These are phyloP conservation scores for Herminia tarsipennalis DNA, from an alignment of 2,888 invertebrate genomes.

Conservation along the genomic window DNA sequence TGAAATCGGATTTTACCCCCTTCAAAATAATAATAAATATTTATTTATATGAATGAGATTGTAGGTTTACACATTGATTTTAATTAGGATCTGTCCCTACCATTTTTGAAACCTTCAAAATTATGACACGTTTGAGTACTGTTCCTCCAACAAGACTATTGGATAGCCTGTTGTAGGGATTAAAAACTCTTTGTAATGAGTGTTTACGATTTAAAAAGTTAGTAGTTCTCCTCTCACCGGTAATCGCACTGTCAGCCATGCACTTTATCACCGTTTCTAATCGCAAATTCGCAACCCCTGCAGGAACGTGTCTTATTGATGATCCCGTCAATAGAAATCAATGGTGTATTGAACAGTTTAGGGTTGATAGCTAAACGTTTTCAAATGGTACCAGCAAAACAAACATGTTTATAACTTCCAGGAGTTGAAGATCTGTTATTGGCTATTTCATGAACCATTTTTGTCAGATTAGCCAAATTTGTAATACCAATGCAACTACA, in stretches of 20 bases:
- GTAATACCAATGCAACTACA: too few species aligned
- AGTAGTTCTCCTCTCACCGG: slow-evolving; percentile 39
- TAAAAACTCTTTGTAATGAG: slow-evolving; percentile 67
- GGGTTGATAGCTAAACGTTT: slow-evolving; percentile 5
- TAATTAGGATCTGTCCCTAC: too few species aligned
- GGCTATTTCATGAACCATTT: too few species aligned
- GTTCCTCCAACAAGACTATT: too few species aligned
- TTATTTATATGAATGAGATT: too few species aligned
- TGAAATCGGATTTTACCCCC: too few species aligned
- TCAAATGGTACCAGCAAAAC: background rate
- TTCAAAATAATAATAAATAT: too few species aligned
- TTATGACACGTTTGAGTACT: too few species aligned
- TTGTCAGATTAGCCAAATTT: too few species aligned
- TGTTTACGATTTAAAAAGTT: slow-evolving; percentile 43
- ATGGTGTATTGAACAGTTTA: slow-evolving; percentile 29
- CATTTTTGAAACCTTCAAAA: too few species aligned
- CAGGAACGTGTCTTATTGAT: slow-evolving; percentile 56
- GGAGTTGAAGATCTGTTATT: too few species aligned
- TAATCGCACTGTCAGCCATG: slow-evolving; percentile 78
- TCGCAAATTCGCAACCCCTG: slow-evolving; percentile 48
- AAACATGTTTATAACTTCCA: background rate
- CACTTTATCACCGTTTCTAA: slow-evolving; percentile 80
- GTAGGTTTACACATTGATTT: too few species aligned
- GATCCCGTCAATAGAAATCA: slow-evolving; percentile 57
- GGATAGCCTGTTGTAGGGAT: background rate